Conservation (phyloP, 2,888 invertebrate genomes). For the Eupeodes latifasciatus region DNA sequence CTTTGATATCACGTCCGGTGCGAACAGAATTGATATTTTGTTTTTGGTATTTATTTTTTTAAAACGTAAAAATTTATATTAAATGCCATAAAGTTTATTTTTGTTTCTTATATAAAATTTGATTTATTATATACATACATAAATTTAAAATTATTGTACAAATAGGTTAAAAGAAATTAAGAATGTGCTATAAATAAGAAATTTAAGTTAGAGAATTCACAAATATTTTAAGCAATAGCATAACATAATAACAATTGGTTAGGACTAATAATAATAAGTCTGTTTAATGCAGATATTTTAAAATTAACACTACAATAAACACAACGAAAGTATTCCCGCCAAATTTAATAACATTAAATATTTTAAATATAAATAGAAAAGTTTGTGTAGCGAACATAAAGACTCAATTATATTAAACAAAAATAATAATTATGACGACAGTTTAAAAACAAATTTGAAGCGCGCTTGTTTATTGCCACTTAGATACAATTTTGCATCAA, state of each 20-base stretch:
- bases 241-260: conserved; percentile 15
- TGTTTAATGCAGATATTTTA: conserved; percentile 7
- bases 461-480: neutral
- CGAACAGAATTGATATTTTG: conserved; percentile 1
- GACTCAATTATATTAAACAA: neutral
- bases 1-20: neutral
- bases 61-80: neutral
- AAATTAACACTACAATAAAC: conserved; percentile 3
- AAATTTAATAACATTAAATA: neutral
- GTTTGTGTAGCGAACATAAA: conserved; percentile 19
- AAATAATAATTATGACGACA: conserved; percentile 24
- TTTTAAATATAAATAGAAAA: neutral
- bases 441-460: conserved; percentile 20
- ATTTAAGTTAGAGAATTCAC: conserved; percentile 58
- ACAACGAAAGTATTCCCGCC: neutral
- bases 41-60: neutral
- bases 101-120: conserved; percentile 1
- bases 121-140: conserved; percentile 10
- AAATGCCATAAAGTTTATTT: conserved; percentile 8
- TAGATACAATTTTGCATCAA: conserved; percentile 16
- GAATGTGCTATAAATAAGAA: conserved; percentile 60
- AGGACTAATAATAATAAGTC: conserved; percentile 7
- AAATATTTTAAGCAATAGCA: conserved; percentile 68
- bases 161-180: conserved; percentile 54
- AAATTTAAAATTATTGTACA: conserved; percentile 59